Percentiles rank a stretch among this genome's conserved stretches.
These are phyloP conservation scores for Lineus longissimus DNA, from an alignment of 1,140 invertebrate species.

Conservation along the genomic window DNA sequence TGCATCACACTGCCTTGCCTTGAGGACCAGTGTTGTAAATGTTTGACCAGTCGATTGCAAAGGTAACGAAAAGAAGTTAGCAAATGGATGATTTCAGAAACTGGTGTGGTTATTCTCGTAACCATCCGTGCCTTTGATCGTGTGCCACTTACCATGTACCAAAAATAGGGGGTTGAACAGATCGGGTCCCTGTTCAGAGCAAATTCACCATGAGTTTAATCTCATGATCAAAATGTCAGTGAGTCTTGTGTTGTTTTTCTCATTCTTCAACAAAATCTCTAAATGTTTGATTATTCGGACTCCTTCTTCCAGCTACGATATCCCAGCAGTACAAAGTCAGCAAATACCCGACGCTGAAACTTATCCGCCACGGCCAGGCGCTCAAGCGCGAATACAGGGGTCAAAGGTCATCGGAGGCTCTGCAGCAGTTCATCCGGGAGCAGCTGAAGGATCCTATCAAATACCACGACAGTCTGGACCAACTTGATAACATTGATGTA, in stretches of 20 bases:
- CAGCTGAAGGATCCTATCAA: constrained; percentile 86
- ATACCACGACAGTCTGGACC: constrained; percentile 71
- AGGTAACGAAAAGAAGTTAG: too few species aligned
- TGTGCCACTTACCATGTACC: too few species aligned
- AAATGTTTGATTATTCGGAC: too few species aligned
- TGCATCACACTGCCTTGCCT: too few species aligned
- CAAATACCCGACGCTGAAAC: constrained; percentile 97
- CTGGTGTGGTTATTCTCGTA: too few species aligned
- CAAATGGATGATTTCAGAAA: too few species aligned
- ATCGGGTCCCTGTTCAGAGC: too few species aligned
- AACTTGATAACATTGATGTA: constrained; percentile 74
- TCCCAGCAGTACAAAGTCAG: constrained; percentile 90
- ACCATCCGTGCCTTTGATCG: too few species aligned
- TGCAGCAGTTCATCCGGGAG: constrained; percentile 79
- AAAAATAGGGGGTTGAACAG: too few species aligned
- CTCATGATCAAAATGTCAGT: not conserved
- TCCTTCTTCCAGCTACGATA: constrained; percentile 62
- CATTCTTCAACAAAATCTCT: not conserved
- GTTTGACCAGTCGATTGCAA: too few species aligned
- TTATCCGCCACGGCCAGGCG: constrained; percentile 89
- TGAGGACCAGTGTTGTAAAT: too few species aligned
- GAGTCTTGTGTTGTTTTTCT: not conserved
- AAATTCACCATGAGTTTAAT: too few species aligned
- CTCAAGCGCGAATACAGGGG: constrained; percentile 93
- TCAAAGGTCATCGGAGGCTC: constrained; percentile 72